phyloP scores from a whole-genome alignment of 2,797 vertebrate genomes.

The Gallinago stenura region DNA sequence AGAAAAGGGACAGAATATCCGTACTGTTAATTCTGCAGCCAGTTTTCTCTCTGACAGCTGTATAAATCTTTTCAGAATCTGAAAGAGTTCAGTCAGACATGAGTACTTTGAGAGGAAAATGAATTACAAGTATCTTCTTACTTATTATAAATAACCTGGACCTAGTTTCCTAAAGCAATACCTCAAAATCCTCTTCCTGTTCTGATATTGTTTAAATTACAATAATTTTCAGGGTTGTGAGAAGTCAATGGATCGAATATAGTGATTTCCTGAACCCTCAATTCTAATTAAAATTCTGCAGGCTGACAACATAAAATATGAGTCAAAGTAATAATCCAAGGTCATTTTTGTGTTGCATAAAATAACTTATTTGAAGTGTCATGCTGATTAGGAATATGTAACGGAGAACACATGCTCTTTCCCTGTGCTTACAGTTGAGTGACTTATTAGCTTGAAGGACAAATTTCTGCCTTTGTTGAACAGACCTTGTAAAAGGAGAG shows the following conservation, averaged over 20 bases:
- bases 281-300: conserved; percentile 75
- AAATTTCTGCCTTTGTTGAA: background rate
- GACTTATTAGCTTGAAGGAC: conserved; percentile 50
- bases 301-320: conserved; percentile 57
- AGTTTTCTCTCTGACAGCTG: background rate
- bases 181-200: conserved; percentile 9
- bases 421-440: background rate
- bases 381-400: conserved; percentile 55
- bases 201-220: conserved; percentile 4
- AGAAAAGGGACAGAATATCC: background rate
- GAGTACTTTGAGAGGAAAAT: background rate
- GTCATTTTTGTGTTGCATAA: conserved; percentile 67
- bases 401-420: background rate
- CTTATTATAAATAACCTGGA: background rate
- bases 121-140: background rate
- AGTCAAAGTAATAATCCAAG: conserved; percentile 69
- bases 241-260: conserved; percentile 8
- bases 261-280: conserved; percentile 47
- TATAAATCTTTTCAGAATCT: background rate
- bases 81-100: background rate
- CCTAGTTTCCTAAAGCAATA: conserved; percentile 7
- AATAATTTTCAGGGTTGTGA: conserved; percentile 47
- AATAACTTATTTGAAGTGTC: conserved; percentile 67
- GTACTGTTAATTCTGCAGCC: background rate
- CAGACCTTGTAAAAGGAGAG: background rate